A percentile compares a stretch with the other conserved stretches of the same genome.
These are phyloP conservation scores for Drosophila kanapiae DNA, from an alignment of 1,140 invertebrate genomes.

Conservation along the genomic window DNA sequence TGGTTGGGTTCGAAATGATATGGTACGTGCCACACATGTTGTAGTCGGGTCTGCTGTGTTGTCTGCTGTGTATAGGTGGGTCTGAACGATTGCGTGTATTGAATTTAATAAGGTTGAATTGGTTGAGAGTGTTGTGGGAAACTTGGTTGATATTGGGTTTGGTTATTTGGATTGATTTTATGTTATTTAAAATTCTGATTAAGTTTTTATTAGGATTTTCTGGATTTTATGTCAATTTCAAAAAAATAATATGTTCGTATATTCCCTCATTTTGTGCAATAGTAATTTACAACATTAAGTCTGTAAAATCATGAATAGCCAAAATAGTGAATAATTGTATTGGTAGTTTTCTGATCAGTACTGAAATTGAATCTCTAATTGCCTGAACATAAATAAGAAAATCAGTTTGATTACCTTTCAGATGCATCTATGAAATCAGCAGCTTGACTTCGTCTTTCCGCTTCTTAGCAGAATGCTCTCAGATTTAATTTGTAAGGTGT, in stretches of 20 bases:
- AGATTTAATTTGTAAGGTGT: no score
- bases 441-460: no score
- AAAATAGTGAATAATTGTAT: constrained; percentile 4
- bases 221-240: constrained; percentile 8
- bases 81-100: no score
- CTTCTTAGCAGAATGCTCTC: no score
- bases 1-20: not conserved
- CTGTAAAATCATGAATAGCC: constrained; percentile 5
- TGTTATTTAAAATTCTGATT: constrained; percentile 8
- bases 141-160: constrained; percentile 1
- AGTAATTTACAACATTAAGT: no score
- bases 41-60: no score
- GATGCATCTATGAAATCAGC: no score
- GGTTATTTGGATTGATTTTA: constrained; percentile 11
- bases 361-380: constrained; percentile 7
- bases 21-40: not conserved
- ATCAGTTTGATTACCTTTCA: no score
- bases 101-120: not conserved
- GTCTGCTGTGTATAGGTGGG: no score
- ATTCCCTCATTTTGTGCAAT: constrained; percentile 15
- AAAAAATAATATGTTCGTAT: constrained; percentile 15
- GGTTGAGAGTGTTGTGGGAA: no score
- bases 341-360: constrained; percentile 10
- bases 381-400: no score
- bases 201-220: constrained; percentile 2